Base-by-base conservation (phyloP, 2,888 invertebrate species). In the Myopa testacea region DNA sequence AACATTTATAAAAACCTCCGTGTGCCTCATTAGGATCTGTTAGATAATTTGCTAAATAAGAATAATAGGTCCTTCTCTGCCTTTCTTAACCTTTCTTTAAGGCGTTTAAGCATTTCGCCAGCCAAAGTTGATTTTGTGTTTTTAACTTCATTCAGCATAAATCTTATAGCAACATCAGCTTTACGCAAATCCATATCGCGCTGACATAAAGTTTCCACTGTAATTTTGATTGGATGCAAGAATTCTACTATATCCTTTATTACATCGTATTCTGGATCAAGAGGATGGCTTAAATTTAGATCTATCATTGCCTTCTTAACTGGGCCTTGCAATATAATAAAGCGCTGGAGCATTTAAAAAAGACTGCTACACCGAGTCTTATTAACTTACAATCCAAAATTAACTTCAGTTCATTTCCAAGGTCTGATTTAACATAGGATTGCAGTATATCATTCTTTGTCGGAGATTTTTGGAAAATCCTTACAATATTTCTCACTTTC, bases 351-450 rank as follows among this genome's bases (percentile, higher is more conserved):
- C 68, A 68, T 68, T 45, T 37, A 1, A 5, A 68, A 68, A 68
- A 68, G 37, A 40, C 40, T 68, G 50, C 26, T 68, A 40, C 68
- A 38, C 14, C 68, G 16, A 50, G 68, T 68, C 50, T 40, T n/a
- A n/a, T n/a, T n/a, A n/a, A n/a, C n/a, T n/a, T 68, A 40, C 68
- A 68, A 26, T 68, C 68, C 14, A 38, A 38, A 38, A 68, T 68
- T 40, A 68, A 16, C 7, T 37, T 68, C 7, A 68, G 8, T 45
- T 50, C 8, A 16, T 68, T 68, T 38, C 37, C 50, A 19, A 45
- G 16, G 16, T 38, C 68, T 16, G 50, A 12, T 8, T 37, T 68
- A 1, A 68, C 68, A 19, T 50, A 68, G 12, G 12, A 37, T 65
- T 65, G 65, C 37, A 65, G 19, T 34, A 26, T 38, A 26, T 65